Base-by-base conservation (phyloP, 1,140 invertebrate species). In the Eriosoma lanigerum region DNA sequence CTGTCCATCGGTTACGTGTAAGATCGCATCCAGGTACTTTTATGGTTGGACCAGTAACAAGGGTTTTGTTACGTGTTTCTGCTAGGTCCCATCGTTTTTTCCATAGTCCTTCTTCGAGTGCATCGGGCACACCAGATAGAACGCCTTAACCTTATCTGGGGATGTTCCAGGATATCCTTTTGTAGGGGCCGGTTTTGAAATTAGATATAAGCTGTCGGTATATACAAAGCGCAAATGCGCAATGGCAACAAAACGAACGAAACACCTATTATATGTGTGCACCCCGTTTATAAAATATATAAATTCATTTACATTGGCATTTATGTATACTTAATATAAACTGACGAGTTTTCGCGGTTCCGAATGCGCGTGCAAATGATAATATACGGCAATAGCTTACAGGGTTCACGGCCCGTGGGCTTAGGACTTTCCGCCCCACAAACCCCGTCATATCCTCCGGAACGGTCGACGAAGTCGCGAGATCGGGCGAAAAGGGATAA, bases 11-110 rank as follows among this genome's bases (percentile, higher is more conserved):
- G 38, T 48, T 38, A 10, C 80, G 66, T 21, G 64, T 44, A n/a
- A 72, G 0, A 38, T 81, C 60, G n/a, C 52, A 81, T 21, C 66
- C 80, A 72, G 80, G 52, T 56, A 70, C 64, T 81, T 38, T 66
- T 54, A 70, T 50, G 4, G 44, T 56, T 26, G 54, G 32, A 54
- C 56, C 50, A 50, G 46, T 29, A 9, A 81, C 46, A 46, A 70
- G 26, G 29, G 48, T 64, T 52, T 38, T 72, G 21, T 54, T 66
- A 21, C 64, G 62, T 5, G 17, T 29, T 52, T 56, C 68, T 19
- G 48, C 21, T 50, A 29, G 3, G 12, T 9, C 21, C 48, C 68
- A 73, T 54, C 21, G 21, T 4, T 50, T 73, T 73, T 73, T 32
- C 68, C 68, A 73, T 73, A 64, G 60, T 17, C 19, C 29, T 64